Conservation (phyloP, 2,113 vertebrate genomes). For the Dromaius novaehollandiae region DNA sequence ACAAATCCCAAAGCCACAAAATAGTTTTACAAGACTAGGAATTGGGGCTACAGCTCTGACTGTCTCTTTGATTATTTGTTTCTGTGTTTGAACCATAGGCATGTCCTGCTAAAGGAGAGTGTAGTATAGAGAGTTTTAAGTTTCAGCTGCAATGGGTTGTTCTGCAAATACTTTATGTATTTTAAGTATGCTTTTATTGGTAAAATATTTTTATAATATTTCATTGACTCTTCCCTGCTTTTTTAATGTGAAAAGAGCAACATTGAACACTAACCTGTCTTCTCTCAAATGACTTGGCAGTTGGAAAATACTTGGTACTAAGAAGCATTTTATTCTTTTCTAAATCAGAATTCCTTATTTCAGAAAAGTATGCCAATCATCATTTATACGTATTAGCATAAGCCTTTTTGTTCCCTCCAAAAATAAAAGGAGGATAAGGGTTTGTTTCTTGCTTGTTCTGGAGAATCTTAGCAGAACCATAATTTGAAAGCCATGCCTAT, state of each 20-base stretch:
- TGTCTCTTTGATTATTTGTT: background rate
- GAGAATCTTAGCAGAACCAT: background rate
- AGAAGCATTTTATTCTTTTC: constrained; percentile 29
- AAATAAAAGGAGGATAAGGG: background rate
- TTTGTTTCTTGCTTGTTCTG: background rate
- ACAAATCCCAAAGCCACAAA: background rate
- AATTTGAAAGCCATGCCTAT: background rate
- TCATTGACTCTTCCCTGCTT: constrained; percentile 1
- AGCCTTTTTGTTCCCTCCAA: background rate
- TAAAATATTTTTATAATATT: constrained; percentile 18
- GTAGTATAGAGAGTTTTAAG: background rate
- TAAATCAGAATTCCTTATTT: constrained; percentile 52
- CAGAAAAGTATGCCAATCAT: background rate
- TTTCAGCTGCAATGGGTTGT: background rate
- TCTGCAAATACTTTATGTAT: background rate
- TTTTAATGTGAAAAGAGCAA: constrained; percentile 38
- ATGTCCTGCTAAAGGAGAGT: background rate
- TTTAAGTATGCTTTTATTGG: background rate
- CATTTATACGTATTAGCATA: background rate
- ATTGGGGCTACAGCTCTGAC: background rate
- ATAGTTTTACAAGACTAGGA: background rate
- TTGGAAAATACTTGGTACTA: background rate
- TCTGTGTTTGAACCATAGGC: background rate
- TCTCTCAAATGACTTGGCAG: constrained; percentile 28
- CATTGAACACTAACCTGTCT: background rate